A percentile compares a stretch with the other conserved stretches of the same genome.
phyloP scores from a whole-genome alignment of 2,797 vertebrate species.

The Remorina albescens region DNA sequence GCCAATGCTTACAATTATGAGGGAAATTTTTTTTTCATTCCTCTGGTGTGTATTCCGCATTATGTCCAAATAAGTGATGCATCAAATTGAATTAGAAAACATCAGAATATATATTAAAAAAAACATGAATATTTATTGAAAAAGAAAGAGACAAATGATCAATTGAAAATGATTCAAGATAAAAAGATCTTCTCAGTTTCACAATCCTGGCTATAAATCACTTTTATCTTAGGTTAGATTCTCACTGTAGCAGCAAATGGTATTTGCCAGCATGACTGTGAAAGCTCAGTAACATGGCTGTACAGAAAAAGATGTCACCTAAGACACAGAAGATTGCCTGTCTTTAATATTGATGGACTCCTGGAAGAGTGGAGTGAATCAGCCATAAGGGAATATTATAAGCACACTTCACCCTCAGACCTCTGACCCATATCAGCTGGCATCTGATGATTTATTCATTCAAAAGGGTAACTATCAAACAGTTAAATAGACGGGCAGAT shows the following conservation, averaged over 20 bases:
- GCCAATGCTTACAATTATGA: no score
- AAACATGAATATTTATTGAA: background rate
- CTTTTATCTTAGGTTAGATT: background rate
- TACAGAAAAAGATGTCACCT: slow-evolving; percentile 17
- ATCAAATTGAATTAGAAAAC: slow-evolving; percentile 7
- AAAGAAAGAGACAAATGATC: background rate
- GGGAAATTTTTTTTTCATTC: background rate
- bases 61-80: background rate
- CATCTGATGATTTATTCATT: slow-evolving; percentile 65
- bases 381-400: slow-evolving; percentile 54
- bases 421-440: slow-evolving; percentile 51
- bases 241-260: background rate
- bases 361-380: slow-evolving; percentile 48
- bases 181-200: slow-evolving; percentile 2
- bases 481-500: slow-evolving; percentile 12
- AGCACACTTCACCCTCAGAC: slow-evolving; percentile 55
- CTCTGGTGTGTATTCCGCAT: background rate
- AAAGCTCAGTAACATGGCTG: background rate
- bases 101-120: background rate
- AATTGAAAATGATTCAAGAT: no score
- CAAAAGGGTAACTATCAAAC: slow-evolving; percentile 21
- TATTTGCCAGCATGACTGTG: background rate
- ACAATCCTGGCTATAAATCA: background rate
- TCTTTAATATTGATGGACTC: slow-evolving; percentile 59
- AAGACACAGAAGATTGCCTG: background rate